Conservation (phyloP, 2,797 vertebrate genomes). For the Sebastes nivosus region DNA sequence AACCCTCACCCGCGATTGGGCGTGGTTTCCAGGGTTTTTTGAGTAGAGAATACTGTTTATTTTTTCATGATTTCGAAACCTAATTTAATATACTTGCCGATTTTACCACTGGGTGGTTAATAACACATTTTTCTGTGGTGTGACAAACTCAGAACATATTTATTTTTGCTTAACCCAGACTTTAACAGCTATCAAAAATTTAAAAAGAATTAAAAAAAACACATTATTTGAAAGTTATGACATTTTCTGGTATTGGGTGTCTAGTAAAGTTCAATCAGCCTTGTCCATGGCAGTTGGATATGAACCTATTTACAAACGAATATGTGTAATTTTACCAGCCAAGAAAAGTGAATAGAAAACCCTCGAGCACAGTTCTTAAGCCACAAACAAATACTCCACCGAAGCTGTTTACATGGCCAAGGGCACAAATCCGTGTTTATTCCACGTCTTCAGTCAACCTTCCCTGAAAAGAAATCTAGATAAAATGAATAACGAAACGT, state of each 20-base stretch:
- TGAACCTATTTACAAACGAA: background rate
- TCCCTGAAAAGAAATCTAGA: background rate
- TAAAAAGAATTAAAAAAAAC: background rate
- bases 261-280: background rate
- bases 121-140: no score
- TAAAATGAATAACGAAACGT: background rate
- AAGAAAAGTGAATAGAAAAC: slow-evolving; percentile 10
- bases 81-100: no score
- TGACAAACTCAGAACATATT: no score
- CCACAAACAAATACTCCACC: background rate
- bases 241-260: background rate
- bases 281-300: background rate
- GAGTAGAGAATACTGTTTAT: no score
- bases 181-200: background rate
- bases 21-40: no score
- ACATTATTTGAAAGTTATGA: background rate
- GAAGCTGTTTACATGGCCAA: background rate
- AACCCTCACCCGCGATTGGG: no score
- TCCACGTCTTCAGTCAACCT: background rate
- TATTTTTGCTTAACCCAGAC: no score
- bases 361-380: background rate
- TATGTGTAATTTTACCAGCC: background rate
- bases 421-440: background rate
- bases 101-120: no score
- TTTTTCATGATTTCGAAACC: no score